A percentile compares a stretch with the other conserved stretches of the same genome.
phyloP scores from a whole-genome alignment of 1,140 invertebrate genomes.

The Zaprionus camerounensis region DNA sequence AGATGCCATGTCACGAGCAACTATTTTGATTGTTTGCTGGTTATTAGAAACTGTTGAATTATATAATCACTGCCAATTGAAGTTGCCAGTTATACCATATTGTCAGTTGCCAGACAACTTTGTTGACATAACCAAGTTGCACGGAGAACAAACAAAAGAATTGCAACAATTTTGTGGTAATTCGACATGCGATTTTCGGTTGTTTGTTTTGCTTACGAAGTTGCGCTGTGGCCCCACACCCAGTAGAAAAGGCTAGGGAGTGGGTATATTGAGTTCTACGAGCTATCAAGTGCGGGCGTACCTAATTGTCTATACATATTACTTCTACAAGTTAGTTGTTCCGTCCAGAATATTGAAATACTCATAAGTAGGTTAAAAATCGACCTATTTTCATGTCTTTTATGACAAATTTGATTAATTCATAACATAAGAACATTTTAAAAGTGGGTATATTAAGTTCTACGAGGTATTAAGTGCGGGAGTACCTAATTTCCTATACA shows the following conservation, averaged over 20 bases:
- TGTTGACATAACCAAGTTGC: slow-evolving; percentile 10
- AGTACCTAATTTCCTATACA: background rate
- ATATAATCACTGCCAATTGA: slow-evolving; percentile 25
- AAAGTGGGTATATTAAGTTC: background rate
- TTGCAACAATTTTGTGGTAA: slow-evolving; percentile 45
- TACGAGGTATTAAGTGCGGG: background rate
- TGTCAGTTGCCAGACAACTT: background rate
- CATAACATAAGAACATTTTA: too few relatives aligned
- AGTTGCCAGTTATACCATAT: background rate
- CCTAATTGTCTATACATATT: background rate
- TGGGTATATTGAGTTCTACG: background rate
- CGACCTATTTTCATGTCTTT: background rate
- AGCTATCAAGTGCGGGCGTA: background rate
- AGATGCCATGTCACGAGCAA: slow-evolving; percentile 25
- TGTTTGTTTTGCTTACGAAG: slow-evolving; percentile 2
- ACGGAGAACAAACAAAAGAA: slow-evolving; percentile 27
- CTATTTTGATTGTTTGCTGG: background rate
- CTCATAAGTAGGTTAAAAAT: background rate
- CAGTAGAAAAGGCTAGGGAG: background rate
- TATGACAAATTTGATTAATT: too few relatives aligned
- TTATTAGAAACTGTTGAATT: slow-evolving; percentile 27
- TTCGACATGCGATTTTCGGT: slow-evolving; percentile 33
- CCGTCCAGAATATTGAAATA: background rate
- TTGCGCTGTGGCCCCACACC: background rate
- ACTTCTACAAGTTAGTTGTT: too few relatives aligned